phyloP scores from a whole-genome alignment of 2,888 invertebrate genomes.

The Neoscelio sp. region DNA sequence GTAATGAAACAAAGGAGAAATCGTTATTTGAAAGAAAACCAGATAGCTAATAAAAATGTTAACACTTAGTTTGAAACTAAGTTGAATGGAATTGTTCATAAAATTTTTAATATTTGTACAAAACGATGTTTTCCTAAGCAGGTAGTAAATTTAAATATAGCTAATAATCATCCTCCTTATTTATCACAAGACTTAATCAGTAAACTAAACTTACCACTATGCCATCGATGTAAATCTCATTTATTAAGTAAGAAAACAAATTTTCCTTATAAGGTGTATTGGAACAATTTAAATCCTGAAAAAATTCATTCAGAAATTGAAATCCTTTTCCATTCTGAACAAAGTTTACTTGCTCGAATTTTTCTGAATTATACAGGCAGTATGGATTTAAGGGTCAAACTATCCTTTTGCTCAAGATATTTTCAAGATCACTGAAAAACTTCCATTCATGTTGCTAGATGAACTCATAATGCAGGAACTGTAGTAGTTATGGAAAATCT shows the following conservation, averaged over 20 bases:
- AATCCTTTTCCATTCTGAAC: conserved; percentile 15
- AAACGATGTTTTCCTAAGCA: conserved; percentile 18
- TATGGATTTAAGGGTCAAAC: conserved; percentile 36
- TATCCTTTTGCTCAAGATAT: conserved; percentile 29
- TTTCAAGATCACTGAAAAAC: conserved; percentile 8
- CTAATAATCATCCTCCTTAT: conserved; percentile 9
- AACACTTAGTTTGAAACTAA: too few species aligned
- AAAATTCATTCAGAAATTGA: conserved; percentile 16
- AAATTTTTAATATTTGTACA: conserved; percentile 29
- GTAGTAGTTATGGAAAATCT: background rate
- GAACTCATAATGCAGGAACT: background rate
- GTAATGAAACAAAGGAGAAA: too few species aligned
- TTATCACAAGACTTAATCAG: conserved; percentile 7
- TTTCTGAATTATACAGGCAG: conserved; percentile 28
- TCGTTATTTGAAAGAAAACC: too few species aligned
- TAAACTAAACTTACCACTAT: conserved; percentile 9
- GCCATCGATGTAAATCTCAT: conserved; percentile 26
- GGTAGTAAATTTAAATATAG: conserved; percentile 13
- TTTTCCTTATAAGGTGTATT: conserved; percentile 21
- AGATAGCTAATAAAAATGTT: too few species aligned
- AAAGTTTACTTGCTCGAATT: conserved; percentile 24
- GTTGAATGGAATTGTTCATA: too few species aligned
- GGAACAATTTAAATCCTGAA: conserved; percentile 29
- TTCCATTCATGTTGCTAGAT: background rate
- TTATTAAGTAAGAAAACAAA: conserved; percentile 19